Evolutionary conservation across 2,888 invertebrate genomes (phyloP).

Genomic region (Pocota personata): DNA sequence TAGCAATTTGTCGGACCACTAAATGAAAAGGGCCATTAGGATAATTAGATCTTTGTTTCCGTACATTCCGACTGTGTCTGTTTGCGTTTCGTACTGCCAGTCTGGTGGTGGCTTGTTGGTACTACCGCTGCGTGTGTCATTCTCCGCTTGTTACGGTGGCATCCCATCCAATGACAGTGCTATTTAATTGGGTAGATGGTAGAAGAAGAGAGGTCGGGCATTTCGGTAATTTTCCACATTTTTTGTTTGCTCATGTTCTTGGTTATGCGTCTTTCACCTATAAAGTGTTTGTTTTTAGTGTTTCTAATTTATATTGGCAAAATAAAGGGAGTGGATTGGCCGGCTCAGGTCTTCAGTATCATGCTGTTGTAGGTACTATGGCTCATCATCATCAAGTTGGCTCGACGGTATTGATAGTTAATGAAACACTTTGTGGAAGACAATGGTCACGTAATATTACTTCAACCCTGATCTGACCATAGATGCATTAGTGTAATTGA

Average conservation of each 20-base stretch:
- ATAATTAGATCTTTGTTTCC: constrained; percentile 74
- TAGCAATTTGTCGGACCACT: constrained; percentile 74
- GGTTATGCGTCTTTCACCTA: constrained; percentile 67
- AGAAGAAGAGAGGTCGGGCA: neutral
- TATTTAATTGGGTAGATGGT: constrained; percentile 62
- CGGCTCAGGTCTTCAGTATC: constrained; percentile 48
- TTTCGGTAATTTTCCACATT: constrained; percentile 25
- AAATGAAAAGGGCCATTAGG: constrained; percentile 74
- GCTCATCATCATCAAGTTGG: constrained; percentile 29
- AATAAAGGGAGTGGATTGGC: constrained; percentile 7
- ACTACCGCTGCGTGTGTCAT: constrained; percentile 66
- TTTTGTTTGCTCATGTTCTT: constrained; percentile 50
- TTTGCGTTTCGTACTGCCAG: constrained; percentile 20
- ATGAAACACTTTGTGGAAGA: constrained; percentile 41
- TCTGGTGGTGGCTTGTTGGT: constrained; percentile 43
- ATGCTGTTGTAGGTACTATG: constrained; percentile 7
- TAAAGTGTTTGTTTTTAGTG: constrained; percentile 68
- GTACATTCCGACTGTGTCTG: constrained; percentile 51
- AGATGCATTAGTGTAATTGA: constrained; percentile 56
- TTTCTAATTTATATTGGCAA: constrained; percentile 55
- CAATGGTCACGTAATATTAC: constrained; percentile 50
- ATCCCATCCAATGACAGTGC: constrained; percentile 68
- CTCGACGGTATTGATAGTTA: constrained; percentile 21
- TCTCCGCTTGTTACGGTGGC: constrained; percentile 59
- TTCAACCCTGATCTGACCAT: neutral